These are phyloP conservation scores for Ricordea florida DNA, from an alignment of 92 coral and sea anemone genomes.

Conservation along the genomic window DNA sequence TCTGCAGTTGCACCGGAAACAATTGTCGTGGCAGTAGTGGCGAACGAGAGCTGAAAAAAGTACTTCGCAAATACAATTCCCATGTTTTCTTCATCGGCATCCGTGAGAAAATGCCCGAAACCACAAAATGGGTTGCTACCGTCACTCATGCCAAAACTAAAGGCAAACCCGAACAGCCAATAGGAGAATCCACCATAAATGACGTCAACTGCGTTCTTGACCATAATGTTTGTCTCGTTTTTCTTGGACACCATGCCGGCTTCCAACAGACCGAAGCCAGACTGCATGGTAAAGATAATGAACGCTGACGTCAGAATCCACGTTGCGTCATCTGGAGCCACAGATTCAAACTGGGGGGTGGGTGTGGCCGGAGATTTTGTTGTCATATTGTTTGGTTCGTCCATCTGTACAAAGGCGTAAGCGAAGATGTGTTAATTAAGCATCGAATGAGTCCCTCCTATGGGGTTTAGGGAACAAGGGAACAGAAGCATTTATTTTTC, in stretches of 20 bases:
- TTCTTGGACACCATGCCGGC: constrained; percentile 81
- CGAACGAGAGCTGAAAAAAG: constrained; percentile 84
- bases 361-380: no score
- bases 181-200: constrained; percentile 83
- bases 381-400: no score
- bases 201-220: constrained; percentile 85
- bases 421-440: no score
- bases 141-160: constrained; percentile 64
- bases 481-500: no score
- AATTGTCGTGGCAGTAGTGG: constrained; percentile 83
- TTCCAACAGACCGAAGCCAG: constrained; percentile 81
- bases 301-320: constrained; percentile 82
- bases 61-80: constrained; percentile 80
- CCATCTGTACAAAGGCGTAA: no score
- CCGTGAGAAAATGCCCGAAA: constrained; percentile 65
- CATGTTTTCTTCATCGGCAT: constrained; percentile 70
- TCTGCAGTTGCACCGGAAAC: constrained; percentile 89
- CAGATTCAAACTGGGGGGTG: no score
- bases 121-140: constrained; percentile 72
- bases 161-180: constrained; percentile 87
- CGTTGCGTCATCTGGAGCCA: constrained; percentile 84
- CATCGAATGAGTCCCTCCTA: no score
- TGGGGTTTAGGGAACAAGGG: no score
- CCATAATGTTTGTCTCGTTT: constrained; percentile 87
- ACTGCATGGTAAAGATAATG: constrained; percentile 85